Conservation (phyloP, 2,888 invertebrate genomes). For the Alentia gelatinosa region DNA sequence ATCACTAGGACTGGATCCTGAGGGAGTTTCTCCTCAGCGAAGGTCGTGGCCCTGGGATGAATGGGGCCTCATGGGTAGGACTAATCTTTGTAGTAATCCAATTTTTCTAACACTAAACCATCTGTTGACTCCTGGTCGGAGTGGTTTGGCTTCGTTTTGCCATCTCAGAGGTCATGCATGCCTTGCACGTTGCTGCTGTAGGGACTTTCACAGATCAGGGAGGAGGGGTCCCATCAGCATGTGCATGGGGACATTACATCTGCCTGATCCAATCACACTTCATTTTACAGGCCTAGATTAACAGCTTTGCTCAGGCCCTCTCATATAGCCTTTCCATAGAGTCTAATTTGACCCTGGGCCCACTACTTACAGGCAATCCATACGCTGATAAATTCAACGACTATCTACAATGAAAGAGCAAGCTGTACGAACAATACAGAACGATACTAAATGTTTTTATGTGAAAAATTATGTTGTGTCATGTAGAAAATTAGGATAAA, state of each 20-base stretch:
- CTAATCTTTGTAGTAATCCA: constrained; percentile 11
- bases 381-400: no score
- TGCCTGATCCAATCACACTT: not conserved
- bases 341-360: not conserved
- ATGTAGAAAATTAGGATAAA: no score
- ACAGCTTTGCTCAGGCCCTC: not conserved
- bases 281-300: not conserved
- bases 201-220: not conserved
- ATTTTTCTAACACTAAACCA: not conserved
- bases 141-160: not conserved
- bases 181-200: not conserved
- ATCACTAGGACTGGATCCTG: not conserved
- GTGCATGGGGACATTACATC: not conserved
- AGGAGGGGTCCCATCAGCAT: not conserved
- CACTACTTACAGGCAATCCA: no score
- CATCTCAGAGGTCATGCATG: not conserved
- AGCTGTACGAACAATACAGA: no score
- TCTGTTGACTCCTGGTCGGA: not conserved
- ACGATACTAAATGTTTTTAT: no score
- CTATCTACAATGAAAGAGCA: no score
- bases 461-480: no score
- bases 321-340: not conserved
- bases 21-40: not conserved
- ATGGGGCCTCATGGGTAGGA: not conserved
- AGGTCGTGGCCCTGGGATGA: constrained; percentile 5